Conservation (phyloP, 2,797 vertebrate genomes). For the Semotilus atromaculatus region DNA sequence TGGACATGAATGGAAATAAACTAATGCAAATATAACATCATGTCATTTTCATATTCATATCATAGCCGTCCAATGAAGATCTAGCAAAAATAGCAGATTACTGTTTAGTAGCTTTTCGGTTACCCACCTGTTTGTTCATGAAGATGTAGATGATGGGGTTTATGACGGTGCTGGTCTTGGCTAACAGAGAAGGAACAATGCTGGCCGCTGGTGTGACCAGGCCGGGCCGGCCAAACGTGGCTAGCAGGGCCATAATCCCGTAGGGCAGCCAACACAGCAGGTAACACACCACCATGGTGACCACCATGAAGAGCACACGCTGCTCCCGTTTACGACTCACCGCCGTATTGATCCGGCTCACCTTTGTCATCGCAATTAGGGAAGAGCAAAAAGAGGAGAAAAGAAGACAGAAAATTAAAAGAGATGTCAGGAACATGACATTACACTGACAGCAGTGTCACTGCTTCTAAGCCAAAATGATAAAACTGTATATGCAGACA, state of each 20-base stretch:
- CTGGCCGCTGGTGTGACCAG: conserved; percentile 76
- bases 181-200: conserved; percentile 81
- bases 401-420: not conserved
- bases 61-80: not conserved
- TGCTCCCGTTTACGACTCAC: conserved; percentile 73
- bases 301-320: conserved; percentile 78
- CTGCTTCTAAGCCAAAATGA: not conserved
- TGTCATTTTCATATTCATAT: not conserved
- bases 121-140: conserved; percentile 85
- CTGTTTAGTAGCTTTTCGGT: not conserved
- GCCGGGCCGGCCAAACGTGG: conserved; percentile 77
- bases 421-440: not conserved
- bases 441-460: not conserved
- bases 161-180: conserved; percentile 83
- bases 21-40: not conserved
- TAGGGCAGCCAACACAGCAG: conserved; percentile 86
- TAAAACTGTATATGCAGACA: conserved; percentile 3
- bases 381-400: conserved; percentile 12
- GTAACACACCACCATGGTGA: conserved; percentile 82
- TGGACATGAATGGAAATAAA: not conserved
- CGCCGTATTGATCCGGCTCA: conserved; percentile 68
- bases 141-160: conserved; percentile 86
- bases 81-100: not conserved
- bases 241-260: conserved; percentile 76
- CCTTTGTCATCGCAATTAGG: conserved; percentile 63